These are phyloP conservation scores for Spodoptera litura DNA, from an alignment of 1,140 invertebrate species.

Conservation along the genomic window DNA sequence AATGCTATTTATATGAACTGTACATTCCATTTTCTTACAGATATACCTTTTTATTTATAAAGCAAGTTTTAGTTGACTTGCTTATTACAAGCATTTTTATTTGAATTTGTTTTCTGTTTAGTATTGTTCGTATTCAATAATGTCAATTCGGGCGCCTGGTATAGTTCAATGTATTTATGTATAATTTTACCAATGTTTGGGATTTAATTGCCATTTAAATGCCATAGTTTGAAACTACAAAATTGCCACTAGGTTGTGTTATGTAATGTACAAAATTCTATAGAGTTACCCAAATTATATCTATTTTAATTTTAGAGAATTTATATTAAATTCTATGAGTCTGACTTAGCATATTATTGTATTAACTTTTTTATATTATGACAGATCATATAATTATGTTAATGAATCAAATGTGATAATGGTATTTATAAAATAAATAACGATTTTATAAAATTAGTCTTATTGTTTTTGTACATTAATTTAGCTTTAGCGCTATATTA, in stretches of 20 bases:
- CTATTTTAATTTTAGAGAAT: slow-evolving; percentile 74
- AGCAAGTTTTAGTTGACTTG: neutral
- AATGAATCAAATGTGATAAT: slow-evolving; percentile 77
- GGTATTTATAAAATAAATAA: slow-evolving; percentile 79
- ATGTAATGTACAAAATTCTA: slow-evolving; percentile 76
- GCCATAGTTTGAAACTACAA: slow-evolving; percentile 70
- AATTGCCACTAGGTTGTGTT: slow-evolving; percentile 83
- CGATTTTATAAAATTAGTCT: slow-evolving; percentile 38
- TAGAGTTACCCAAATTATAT: slow-evolving; percentile 78
- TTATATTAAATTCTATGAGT: slow-evolving; percentile 84
- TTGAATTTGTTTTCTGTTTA: neutral
- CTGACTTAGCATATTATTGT: slow-evolving; percentile 75
- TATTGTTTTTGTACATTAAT: slow-evolving; percentile 19
- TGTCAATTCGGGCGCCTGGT: slow-evolving; percentile 50
- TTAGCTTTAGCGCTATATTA: neutral
- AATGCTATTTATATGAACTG: slow-evolving; percentile 39
- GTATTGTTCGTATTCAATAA: neutral
- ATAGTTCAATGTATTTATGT: slow-evolving; percentile 49
- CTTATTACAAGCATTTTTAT: slow-evolving; percentile 6
- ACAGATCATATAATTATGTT: slow-evolving; percentile 69
- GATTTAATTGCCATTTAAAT: slow-evolving; percentile 56
- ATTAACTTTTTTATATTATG: slow-evolving; percentile 67
- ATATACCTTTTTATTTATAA: slow-evolving; percentile 39
- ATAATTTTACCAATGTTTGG: slow-evolving; percentile 57
- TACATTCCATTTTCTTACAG: slow-evolving; percentile 54